Evolutionary conservation across 2,113 vertebrate species (phyloP).

Genomic region (Epinephelus fuscoguttatus): DNA sequence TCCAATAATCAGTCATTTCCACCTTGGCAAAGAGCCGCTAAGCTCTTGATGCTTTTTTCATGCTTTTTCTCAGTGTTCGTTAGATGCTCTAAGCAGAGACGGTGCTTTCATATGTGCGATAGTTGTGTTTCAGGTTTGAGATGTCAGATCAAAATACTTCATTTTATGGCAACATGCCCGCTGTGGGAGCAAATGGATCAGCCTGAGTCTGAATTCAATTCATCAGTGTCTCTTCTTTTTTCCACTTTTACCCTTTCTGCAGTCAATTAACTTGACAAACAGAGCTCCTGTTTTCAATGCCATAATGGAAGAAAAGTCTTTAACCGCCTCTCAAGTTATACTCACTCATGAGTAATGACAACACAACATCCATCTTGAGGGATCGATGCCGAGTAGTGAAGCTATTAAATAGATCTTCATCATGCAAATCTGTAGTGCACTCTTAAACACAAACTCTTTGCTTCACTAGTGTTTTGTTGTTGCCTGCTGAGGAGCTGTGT

Average conservation of each 20-base stretch:
- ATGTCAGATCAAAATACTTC: not conserved
- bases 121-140: not conserved
- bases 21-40: not conserved
- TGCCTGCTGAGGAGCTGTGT: conserved; percentile 15
- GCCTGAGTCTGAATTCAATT: conserved; percentile 33
- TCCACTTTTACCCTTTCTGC: conserved; percentile 23
- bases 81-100: too few species aligned
- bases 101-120: not conserved
- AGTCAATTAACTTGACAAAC: conserved; percentile 57
- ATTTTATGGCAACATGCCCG: conserved; percentile 3
- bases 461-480: conserved; percentile 5
- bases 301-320: conserved; percentile 46
- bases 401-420: conserved; percentile 50
- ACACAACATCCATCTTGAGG: conserved; percentile 51
- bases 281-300: conserved; percentile 26
- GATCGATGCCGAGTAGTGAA: conserved; percentile 47
- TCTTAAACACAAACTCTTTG: conserved; percentile 1
- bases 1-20: conserved; percentile 20
- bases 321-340: conserved; percentile 56
- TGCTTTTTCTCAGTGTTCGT: not conserved
- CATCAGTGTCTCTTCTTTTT: conserved; percentile 26
- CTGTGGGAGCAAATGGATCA: conserved; percentile 2
- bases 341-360: conserved; percentile 54
- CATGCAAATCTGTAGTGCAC: conserved; percentile 14
- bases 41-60: not conserved